A percentile compares a stretch with the other conserved stretches of the same genome.
Evolutionary conservation across 2,888 invertebrate genomes (phyloP).

Genomic region (Papilio protenor): DNA sequence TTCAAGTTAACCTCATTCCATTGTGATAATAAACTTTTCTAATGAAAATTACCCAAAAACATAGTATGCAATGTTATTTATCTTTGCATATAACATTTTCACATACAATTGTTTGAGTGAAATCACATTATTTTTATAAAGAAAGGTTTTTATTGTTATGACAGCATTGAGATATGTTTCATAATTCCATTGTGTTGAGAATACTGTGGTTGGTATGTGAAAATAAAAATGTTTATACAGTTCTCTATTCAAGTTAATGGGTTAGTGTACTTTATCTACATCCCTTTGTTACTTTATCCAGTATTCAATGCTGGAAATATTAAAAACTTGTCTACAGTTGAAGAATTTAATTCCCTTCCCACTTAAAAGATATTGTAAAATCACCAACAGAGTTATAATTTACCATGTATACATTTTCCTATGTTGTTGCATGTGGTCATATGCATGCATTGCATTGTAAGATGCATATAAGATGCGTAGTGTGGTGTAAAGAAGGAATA

Average conservation of each 20-base stretch:
- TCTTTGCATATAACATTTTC: background rate
- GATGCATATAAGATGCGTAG: too few species aligned
- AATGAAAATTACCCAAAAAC: background rate
- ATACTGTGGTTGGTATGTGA: conserved; percentile 24
- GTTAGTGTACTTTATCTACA: conserved; percentile 35
- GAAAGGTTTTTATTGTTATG: conserved; percentile 28
- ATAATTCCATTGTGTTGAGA: conserved; percentile 29
- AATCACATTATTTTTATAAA: conserved; percentile 9
- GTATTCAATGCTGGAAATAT: background rate
- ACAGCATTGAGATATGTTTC: conserved; percentile 21
- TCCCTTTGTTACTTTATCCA: conserved; percentile 27
- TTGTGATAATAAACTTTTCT: background rate
- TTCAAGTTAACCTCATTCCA: conserved; percentile 32
- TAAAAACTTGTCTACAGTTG: background rate
- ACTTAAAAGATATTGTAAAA: background rate
- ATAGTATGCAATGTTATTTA: background rate
- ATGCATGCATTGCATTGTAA: too few species aligned
- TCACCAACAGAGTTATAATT: too few species aligned
- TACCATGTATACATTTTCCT: too few species aligned
- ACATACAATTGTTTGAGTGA: conserved; percentile 6
- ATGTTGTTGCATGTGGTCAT: too few species aligned
- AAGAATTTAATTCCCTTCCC: background rate
- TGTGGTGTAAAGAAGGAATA: too few species aligned
- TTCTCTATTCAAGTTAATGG: conserved; percentile 28
- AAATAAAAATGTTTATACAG: conserved; percentile 34